A percentile compares a stretch with the other conserved stretches of the same genome.
Conservation (phyloP, 2,113 vertebrate species). For the Mixornis gularis region DNA sequence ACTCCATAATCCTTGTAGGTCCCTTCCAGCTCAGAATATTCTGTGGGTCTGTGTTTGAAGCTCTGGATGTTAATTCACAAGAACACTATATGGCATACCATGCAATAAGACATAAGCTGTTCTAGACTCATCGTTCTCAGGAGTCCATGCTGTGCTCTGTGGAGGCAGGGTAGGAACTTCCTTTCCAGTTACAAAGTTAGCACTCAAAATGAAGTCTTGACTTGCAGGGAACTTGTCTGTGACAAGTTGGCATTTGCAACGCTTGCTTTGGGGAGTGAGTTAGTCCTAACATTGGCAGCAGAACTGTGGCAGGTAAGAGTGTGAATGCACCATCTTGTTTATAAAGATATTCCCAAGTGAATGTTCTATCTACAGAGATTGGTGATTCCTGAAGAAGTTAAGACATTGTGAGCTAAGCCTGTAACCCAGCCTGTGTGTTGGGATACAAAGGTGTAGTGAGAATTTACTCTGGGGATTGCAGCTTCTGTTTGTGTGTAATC, state of each 20-base stretch:
- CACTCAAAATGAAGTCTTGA: background rate
- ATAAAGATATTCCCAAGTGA: background rate
- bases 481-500: background rate
- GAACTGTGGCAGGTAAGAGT: background rate
- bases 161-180: background rate
- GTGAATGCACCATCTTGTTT: background rate
- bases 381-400: background rate
- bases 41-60: background rate
- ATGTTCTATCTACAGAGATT: background rate
- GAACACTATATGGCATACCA: accelerated
- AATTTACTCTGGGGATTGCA: background rate
- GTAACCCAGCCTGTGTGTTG: background rate
- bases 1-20: background rate
- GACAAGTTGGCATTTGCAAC: background rate
- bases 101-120: background rate
- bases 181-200: background rate
- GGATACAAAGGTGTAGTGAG: background rate
- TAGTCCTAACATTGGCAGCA: accelerated
- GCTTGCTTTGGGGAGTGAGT: accelerated
- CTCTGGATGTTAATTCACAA: background rate
- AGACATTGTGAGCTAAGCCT: background rate
- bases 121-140: background rate
- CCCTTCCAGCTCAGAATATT: background rate
- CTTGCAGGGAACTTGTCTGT: background rate
- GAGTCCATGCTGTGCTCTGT: background rate